These are phyloP conservation scores for Aethina tumida DNA, from an alignment of 1,140 invertebrate genomes.

Conservation along the genomic window DNA sequence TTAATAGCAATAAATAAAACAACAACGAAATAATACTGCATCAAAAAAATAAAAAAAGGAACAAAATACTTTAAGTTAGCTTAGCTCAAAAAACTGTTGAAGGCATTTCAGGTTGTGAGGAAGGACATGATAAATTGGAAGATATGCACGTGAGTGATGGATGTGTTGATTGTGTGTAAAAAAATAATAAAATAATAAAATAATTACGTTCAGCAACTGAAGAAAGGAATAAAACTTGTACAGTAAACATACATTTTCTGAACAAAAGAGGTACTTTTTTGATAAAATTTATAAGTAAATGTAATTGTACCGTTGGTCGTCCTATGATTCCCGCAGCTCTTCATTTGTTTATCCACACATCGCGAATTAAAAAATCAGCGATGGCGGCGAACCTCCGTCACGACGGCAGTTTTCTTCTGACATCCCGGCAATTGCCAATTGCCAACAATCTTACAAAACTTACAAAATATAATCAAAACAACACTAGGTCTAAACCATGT, in stretches of 20 bases:
- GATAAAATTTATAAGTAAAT: conserved; percentile 18
- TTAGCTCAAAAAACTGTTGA: no score
- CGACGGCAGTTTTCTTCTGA: conserved; percentile 31
- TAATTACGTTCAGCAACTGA: conserved; percentile 23
- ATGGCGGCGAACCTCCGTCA: conserved; percentile 18
- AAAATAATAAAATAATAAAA: conserved; percentile 15
- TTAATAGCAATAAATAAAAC: no score
- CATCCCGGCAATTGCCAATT: conserved; percentile 26
- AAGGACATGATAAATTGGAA: no score
- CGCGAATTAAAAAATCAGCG: conserved; percentile 20
- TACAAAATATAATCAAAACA: conserved; percentile 39
- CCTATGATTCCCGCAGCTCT: conserved; percentile 32
- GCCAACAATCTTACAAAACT: conserved; percentile 36
- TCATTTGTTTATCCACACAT: conserved; percentile 27
- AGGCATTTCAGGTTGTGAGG: no score
- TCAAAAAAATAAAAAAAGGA: no score
- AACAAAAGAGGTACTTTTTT: conserved; percentile 20
- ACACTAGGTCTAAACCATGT: conserved; percentile 35
- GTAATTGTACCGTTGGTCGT: conserved; percentile 36
- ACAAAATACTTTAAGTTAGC: no score
- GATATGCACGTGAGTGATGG: background rate
- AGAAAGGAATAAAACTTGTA: conserved; percentile 20
- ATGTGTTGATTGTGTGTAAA: conserved; percentile 7
- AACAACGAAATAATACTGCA: no score
- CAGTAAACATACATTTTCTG: conserved; percentile 16